Conservation (phyloP, 2,113 vertebrate genomes). For the Hyperopisus bebe region DNA sequence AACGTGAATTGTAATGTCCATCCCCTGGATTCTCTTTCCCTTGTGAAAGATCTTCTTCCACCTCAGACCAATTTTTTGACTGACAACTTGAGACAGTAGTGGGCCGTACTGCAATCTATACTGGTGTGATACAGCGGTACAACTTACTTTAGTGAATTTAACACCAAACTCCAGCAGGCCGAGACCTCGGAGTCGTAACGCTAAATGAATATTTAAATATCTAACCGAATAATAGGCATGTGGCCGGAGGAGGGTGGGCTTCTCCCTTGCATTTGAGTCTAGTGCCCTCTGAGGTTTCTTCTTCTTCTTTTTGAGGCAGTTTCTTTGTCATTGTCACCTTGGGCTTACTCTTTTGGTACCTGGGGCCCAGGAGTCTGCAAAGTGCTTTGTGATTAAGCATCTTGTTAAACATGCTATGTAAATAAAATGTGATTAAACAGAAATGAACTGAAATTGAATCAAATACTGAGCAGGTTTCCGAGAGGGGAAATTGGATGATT, state of each 20-base stretch:
- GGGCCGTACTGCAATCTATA: not conserved
- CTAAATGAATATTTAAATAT: not conserved
- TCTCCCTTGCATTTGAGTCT: not conserved
- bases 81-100: not conserved
- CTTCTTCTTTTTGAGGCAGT: not conserved
- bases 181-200: not conserved
- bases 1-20: not conserved
- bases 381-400: not conserved
- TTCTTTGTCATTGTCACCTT: not conserved
- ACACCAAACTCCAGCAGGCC: not conserved
- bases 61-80: not conserved
- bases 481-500: not conserved
- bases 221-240: not conserved
- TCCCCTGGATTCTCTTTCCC: not conserved
- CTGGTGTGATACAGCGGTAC: not conserved
- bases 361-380: not conserved
- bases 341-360: not conserved
- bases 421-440: not conserved
- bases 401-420: not conserved
- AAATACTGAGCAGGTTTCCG: not conserved
- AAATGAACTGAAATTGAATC: not conserved
- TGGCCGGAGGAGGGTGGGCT: not conserved
- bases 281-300: not conserved
- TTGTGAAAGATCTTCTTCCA: not conserved
- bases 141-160: not conserved